These are phyloP conservation scores for Rhyzopertha dominica DNA, from an alignment of 1,140 invertebrate species.

Conservation along the genomic window DNA sequence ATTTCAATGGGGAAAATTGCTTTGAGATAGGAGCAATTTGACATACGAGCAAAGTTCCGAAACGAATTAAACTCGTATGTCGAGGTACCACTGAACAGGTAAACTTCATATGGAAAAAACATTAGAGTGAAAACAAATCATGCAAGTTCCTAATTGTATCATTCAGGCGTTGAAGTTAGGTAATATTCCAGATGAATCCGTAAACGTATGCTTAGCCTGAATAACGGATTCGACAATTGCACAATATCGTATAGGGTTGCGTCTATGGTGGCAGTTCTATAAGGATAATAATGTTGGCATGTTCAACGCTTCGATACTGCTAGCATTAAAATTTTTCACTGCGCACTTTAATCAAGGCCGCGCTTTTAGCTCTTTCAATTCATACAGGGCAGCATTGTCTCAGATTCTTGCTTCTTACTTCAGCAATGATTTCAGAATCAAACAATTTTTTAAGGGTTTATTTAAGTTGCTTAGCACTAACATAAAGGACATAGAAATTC, in stretches of 20 bases:
- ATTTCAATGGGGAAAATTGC: conserved; percentile 21
- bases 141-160: conserved; percentile 29
- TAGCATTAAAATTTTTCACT: conserved; percentile 9
- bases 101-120: too few species aligned
- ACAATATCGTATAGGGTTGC: conserved; percentile 8
- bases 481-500: not conserved
- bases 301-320: not conserved
- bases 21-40: conserved; percentile 17
- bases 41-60: conserved; percentile 21
- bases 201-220: conserved; percentile 8
- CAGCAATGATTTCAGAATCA: conserved; percentile 11
- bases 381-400: conserved; percentile 7
- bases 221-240: not conserved
- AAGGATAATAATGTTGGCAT: not conserved
- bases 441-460: conserved; percentile 12
- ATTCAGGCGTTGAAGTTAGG: conserved; percentile 13
- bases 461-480: too few species aligned
- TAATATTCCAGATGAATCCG: conserved; percentile 1
- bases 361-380: conserved; percentile 10
- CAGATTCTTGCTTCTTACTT: conserved; percentile 2
- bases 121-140: too few species aligned
- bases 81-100: conserved; percentile 18
- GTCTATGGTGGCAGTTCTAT: conserved; percentile 12
- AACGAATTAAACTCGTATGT: conserved; percentile 18
- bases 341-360: conserved; percentile 3